These are phyloP conservation scores for Anoplolepis gracilipes DNA, from an alignment of 1,140 invertebrate species.

Conservation along the genomic window DNA sequence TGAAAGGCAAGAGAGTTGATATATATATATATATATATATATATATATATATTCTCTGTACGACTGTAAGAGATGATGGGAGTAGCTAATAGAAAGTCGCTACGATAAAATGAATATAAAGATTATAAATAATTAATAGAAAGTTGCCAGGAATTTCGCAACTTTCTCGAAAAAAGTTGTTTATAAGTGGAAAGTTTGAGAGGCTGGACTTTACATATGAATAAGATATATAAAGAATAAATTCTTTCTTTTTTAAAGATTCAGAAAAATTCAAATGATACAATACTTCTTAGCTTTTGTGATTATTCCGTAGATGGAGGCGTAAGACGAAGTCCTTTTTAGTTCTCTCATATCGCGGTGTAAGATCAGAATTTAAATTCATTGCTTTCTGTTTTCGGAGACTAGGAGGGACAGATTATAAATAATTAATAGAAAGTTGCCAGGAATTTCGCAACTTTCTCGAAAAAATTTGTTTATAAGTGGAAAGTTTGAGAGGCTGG, in stretches of 20 bases:
- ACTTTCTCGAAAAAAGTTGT: slow-evolving; percentile 30
- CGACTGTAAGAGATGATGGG: too few relatives aligned
- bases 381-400: background rate
- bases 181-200: background rate
- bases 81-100: slow-evolving; percentile 16
- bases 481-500: background rate
- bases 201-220: background rate
- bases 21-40: too few relatives aligned
- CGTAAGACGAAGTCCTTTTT: background rate
- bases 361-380: slow-evolving; percentile 23
- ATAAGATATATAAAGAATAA: background rate
- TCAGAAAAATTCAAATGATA: background rate
- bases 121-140: slow-evolving; percentile 24
- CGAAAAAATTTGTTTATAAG: slow-evolving; percentile 20
- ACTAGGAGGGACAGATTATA: background rate
- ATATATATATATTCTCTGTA: too few relatives aligned
- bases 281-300: background rate
- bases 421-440: slow-evolving; percentile 33
- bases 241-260: background rate
- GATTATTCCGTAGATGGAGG: background rate
- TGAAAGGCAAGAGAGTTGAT: background rate
- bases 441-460: background rate
- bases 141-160: slow-evolving; percentile 1
- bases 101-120: slow-evolving; percentile 23
- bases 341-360: background rate